A percentile compares a stretch with the other conserved stretches of the same genome.
Evolutionary conservation across 2,113 vertebrate species (phyloP).

Genomic region (Sylvilagus bachmani): DNA sequence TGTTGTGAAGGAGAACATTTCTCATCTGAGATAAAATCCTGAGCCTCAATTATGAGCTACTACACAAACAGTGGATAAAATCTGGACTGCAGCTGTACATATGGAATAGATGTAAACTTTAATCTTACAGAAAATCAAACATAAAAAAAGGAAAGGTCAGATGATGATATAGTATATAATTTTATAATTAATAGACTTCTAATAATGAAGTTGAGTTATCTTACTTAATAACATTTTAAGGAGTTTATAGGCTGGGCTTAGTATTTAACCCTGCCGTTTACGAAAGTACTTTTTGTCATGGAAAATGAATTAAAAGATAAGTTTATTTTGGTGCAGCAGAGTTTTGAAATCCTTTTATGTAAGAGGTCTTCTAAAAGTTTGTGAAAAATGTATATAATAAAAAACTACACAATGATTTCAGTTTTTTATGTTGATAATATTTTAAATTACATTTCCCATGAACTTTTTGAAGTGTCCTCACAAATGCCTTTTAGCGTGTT

Average conservation of each 20-base stretch:
- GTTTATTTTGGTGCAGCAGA: no score
- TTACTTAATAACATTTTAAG: slow-evolving; percentile 33
- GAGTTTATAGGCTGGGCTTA: not conserved
- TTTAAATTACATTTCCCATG: no score
- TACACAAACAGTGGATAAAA: slow-evolving; percentile 17
- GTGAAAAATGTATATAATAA: no score
- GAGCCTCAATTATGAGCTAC: not conserved
- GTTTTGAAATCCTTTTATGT: no score
- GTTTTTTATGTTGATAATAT: no score
- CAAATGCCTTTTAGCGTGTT: not conserved
- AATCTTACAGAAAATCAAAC: slow-evolving; percentile 47
- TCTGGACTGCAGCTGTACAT: not conserved
- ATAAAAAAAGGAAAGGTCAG: slow-evolving; percentile 25
- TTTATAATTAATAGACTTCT: slow-evolving; percentile 31
- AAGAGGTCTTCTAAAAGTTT: no score
- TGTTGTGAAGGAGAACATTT: slow-evolving; percentile 45
- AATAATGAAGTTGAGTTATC: slow-evolving; percentile 45
- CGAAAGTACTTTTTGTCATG: no score
- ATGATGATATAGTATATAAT: not conserved
- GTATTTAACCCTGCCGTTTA: not conserved
- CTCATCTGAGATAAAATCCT: slow-evolving; percentile 40
- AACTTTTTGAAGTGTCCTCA: no score
- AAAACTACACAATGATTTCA: no score
- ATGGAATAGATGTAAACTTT: slow-evolving; percentile 27
- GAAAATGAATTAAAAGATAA: no score